Conservation (phyloP, 2,113 vertebrate species). For the Junco hyemalis region DNA sequence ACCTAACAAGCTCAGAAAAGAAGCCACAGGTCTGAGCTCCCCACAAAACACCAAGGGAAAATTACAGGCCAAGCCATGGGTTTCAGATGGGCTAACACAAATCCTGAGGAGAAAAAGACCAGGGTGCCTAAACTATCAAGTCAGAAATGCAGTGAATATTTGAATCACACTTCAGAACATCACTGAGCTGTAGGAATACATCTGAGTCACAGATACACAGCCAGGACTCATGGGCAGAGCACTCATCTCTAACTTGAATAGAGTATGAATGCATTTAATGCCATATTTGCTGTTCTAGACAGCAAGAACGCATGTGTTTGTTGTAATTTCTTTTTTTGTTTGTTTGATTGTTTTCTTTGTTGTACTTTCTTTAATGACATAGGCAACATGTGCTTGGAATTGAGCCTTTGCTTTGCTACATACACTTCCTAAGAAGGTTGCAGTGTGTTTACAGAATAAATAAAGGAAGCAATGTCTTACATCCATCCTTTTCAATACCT, state of each 20-base stretch:
- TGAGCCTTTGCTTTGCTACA: neutral
- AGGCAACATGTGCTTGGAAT: neutral
- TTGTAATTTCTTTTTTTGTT: neutral
- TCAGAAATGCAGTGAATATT: neutral
- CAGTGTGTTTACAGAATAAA: neutral
- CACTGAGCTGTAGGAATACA: neutral
- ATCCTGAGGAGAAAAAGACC: neutral
- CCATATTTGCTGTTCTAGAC: neutral
- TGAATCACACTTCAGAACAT: neutral
- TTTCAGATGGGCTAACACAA: neutral
- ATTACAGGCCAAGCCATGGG: neutral
- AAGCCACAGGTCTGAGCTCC: neutral
- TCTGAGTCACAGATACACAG: neutral
- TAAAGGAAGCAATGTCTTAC: neutral
- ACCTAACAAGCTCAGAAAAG: neutral
- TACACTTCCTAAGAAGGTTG: neutral
- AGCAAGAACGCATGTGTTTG: neutral
- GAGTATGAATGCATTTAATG: neutral
- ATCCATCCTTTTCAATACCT: constrained; percentile 68
- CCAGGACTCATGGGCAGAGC: neutral
- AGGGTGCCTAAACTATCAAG: neutral
- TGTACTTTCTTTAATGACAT: neutral
- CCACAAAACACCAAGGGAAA: neutral
- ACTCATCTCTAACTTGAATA: neutral
- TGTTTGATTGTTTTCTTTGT: neutral